phyloP scores from a whole-genome alignment of 2,113 vertebrate species.

The Corythornis vintsioides region DNA sequence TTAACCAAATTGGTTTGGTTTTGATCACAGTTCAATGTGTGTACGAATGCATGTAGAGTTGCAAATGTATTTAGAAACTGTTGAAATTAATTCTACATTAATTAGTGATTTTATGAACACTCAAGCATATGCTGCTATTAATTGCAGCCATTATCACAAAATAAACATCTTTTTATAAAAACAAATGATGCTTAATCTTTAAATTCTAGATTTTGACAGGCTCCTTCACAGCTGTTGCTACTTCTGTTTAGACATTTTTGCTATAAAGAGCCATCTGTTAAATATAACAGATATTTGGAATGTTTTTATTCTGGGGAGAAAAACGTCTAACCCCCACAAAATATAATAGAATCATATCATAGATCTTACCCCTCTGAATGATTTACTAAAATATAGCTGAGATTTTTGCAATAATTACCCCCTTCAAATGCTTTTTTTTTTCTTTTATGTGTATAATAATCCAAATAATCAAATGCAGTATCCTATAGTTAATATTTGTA shows the following conservation, averaged over 20 bases:
- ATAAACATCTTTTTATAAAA: slow-evolving; percentile 78
- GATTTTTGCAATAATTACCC: background rate
- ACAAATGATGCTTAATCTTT: slow-evolving; percentile 72
- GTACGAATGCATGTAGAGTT: background rate
- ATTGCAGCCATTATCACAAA: slow-evolving; percentile 75
- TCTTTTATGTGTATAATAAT: background rate
- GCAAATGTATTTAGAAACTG: slow-evolving; percentile 47
- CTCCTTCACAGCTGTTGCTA: slow-evolving; percentile 70
- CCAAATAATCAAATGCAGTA: background rate
- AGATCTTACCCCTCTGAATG: background rate
- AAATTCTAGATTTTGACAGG: slow-evolving; percentile 56
- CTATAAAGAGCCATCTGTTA: slow-evolving; percentile 64
- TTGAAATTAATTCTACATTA: slow-evolving; percentile 72
- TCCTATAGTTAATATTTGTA: background rate
- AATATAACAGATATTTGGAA: slow-evolving; percentile 41
- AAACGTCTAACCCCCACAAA: background rate
- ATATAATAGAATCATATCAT: background rate
- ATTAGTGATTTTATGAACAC: slow-evolving; percentile 71
- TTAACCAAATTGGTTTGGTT: slow-evolving; percentile 3
- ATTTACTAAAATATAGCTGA: background rate
- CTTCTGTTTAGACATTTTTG: slow-evolving; percentile 63
- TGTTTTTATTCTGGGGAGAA: slow-evolving; percentile 20
- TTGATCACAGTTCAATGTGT: background rate
- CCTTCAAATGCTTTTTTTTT: background rate
- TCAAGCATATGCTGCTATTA: slow-evolving; percentile 77